phyloP scores from a whole-genome alignment of 2,113 vertebrate species.

The Columba livia region DNA sequence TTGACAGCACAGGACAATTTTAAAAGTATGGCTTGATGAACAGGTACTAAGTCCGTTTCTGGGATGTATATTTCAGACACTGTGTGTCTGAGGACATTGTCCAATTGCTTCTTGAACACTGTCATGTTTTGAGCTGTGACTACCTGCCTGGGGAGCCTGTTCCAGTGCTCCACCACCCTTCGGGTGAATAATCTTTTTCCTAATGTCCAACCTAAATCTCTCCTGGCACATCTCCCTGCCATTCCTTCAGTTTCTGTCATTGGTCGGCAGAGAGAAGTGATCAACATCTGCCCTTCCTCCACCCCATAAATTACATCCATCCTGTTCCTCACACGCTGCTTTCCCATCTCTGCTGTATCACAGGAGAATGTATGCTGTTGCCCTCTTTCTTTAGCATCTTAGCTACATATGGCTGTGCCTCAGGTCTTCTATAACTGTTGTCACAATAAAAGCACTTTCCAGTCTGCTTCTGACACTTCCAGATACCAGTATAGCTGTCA shows the following conservation, averaged over 20 bases:
- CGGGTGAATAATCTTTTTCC: too few species aligned
- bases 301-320: not conserved
- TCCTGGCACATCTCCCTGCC: too few species aligned
- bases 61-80: not conserved
- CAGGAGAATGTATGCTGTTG: not conserved
- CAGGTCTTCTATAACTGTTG: not conserved
- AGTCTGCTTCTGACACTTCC: not conserved
- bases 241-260: too few species aligned
- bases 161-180: too few species aligned
- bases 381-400: not conserved
- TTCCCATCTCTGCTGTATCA: not conserved
- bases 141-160: too few species aligned
- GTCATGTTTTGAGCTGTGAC: too few species aligned
- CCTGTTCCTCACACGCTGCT: not conserved
- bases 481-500: not conserved
- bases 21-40: not conserved
- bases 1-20: not conserved
- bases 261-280: too few species aligned
- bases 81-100: too few species aligned
- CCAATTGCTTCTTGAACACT: too few species aligned
- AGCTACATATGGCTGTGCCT: not conserved
- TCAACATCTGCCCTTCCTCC: too few species aligned
- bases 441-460: not conserved
- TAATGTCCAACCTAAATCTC: too few species aligned
- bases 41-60: not conserved